phyloP scores from a whole-genome alignment of 2,797 vertebrate genomes.

The Sternotherus odoratus region DNA sequence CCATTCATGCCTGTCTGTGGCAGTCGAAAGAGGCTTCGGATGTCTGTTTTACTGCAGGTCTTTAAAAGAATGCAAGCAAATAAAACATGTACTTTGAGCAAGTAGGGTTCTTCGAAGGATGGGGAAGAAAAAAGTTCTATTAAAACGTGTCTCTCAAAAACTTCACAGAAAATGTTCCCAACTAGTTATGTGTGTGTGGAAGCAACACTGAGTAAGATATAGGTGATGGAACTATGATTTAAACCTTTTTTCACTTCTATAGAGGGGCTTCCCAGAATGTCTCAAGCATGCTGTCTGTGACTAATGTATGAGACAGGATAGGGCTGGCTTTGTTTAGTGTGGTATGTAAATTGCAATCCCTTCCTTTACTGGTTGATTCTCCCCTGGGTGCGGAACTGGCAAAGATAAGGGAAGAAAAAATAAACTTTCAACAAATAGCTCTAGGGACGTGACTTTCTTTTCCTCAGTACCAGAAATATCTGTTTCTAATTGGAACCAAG shows the following conservation, averaged over 20 bases:
- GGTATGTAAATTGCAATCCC: conserved; percentile 65
- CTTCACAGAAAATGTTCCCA: background rate
- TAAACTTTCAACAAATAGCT: conserved; percentile 39
- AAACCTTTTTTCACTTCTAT: conserved; percentile 72
- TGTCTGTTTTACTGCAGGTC: conserved; percentile 20
- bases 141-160: background rate
- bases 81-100: background rate
- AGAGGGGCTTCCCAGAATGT: conserved; percentile 78
- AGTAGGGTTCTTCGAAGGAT: background rate
- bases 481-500: conserved; percentile 30
- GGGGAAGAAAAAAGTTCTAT: background rate
- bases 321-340: background rate
- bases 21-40: background rate
- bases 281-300: conserved; percentile 71
- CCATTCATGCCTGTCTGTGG: background rate
- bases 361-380: conserved; percentile 42
- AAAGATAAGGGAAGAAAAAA: conserved; percentile 21
- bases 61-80: conserved; percentile 55
- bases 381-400: conserved; percentile 68
- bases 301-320: conserved; percentile 58
- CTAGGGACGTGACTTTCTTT: conserved; percentile 16
- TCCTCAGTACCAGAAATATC: conserved; percentile 20
- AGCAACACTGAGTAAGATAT: background rate
- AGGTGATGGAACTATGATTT: conserved; percentile 55
- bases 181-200: background rate